These are phyloP conservation scores for Euphydryas editha DNA, from an alignment of 2,888 invertebrate genomes.

Conservation along the genomic window DNA sequence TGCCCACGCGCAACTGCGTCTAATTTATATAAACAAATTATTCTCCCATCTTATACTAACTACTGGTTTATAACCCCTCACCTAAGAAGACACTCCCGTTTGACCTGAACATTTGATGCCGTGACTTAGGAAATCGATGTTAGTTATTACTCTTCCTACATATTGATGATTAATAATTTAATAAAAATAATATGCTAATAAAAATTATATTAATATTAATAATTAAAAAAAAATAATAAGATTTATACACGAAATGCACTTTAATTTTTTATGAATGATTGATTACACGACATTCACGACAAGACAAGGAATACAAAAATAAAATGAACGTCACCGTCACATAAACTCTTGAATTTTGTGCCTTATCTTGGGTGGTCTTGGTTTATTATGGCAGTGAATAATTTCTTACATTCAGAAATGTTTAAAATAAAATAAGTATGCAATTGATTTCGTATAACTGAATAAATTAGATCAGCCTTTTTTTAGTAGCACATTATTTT, in stretches of 20 bases:
- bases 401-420: constrained; percentile 36
- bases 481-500: background rate
- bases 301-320: constrained; percentile 41
- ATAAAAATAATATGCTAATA: background rate
- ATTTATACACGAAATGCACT: background rate
- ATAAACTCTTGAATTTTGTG: constrained; percentile 42
- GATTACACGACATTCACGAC: constrained; percentile 27
- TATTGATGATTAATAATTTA: background rate
- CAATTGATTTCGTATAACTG: constrained; percentile 22
- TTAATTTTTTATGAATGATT: constrained; percentile 8
- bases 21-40: constrained; percentile 76
- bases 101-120: constrained; percentile 18
- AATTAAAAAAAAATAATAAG: too few species aligned
- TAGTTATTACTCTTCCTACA: background rate
- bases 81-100: constrained; percentile 28
- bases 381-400: constrained; percentile 44
- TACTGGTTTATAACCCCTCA: constrained; percentile 61
- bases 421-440: constrained; percentile 26
- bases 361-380: constrained; percentile 45
- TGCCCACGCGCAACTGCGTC: constrained; percentile 62
- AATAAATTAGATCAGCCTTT: constrained; percentile 3
- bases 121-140: constrained; percentile 1
- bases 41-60: constrained; percentile 68
- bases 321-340: constrained; percentile 41
- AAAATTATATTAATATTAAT: too few species aligned